Percentiles rank a stretch among this genome's conserved stretches.
These are phyloP conservation scores for Pangasius djambal DNA, from an alignment of 2,797 vertebrate genomes.

Conservation along the genomic window DNA sequence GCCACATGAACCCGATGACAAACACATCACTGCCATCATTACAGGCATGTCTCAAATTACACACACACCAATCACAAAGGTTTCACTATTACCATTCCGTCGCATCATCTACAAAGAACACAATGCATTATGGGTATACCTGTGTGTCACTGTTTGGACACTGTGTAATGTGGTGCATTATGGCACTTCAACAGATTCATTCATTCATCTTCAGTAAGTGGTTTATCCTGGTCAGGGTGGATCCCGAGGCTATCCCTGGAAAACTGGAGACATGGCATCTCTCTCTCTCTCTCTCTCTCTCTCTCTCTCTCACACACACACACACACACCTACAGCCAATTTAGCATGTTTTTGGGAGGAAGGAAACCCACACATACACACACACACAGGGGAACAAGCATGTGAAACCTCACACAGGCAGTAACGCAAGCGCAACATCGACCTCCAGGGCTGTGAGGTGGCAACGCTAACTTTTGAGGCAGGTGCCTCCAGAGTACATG, in stretches of 20 bases:
- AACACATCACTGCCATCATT: neutral
- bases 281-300: neutral
- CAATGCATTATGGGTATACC: neutral
- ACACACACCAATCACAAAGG: neutral
- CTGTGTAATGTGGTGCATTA: neutral
- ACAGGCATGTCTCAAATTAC: neutral
- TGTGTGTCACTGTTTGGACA: neutral
- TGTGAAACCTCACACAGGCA: neutral
- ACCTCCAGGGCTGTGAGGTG: neutral
- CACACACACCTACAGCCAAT: neutral
- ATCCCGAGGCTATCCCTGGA: neutral
- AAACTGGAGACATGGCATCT: neutral
- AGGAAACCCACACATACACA: too few species aligned
- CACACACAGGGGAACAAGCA: too few species aligned
- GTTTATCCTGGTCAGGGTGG: neutral
- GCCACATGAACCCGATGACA: neutral
- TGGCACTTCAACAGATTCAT: neutral
- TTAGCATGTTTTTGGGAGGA: neutral
- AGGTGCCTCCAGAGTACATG: neutral
- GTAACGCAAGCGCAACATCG: neutral
- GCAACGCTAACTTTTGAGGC: neutral
- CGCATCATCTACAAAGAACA: neutral
- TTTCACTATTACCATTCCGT: neutral
- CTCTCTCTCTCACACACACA: neutral
- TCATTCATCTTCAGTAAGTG: neutral